Evolutionary conservation across 2,888 invertebrate genomes (phyloP).

Genomic region (Machimus atricapillus): DNA sequence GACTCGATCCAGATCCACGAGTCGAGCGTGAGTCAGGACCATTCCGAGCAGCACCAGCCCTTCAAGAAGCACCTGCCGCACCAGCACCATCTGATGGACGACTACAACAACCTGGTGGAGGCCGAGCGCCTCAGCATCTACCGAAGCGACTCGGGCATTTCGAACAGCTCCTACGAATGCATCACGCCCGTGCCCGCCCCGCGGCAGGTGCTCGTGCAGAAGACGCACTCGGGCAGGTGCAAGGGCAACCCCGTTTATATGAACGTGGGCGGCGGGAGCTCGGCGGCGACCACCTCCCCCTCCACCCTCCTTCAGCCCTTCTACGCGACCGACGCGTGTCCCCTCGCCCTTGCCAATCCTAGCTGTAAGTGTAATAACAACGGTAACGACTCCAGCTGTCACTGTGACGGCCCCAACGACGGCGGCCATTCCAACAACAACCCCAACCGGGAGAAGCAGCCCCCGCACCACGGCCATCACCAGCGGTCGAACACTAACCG

Average conservation of each 20-base stretch:
- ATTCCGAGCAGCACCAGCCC: constrained; percentile 31
- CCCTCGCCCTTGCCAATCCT: constrained; percentile 28
- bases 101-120: constrained; percentile 56
- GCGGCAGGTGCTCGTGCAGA: constrained; percentile 53
- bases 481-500: constrained; percentile 18
- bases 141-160: constrained; percentile 62
- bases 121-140: constrained; percentile 61
- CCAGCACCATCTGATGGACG: constrained; percentile 53
- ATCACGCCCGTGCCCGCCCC: constrained; percentile 68
- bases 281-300: constrained; percentile 13
- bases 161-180: constrained; percentile 65
- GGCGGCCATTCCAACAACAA: constrained; percentile 42
- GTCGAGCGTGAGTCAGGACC: constrained; percentile 43
- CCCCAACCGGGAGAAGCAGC: constrained; percentile 33
- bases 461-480: constrained; percentile 25
- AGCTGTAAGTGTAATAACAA: constrained; percentile 43
- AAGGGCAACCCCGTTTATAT: constrained; percentile 48
- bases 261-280: constrained; percentile 45
- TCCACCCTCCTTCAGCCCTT: not conserved
- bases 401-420: constrained; percentile 30
- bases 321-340: constrained; percentile 4
- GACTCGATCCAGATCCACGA: constrained; percentile 74
- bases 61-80: constrained; percentile 53
- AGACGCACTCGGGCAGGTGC: constrained; percentile 37
- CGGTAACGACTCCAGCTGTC: constrained; percentile 43